These are phyloP conservation scores for Pteromalus puparum DNA, from an alignment of 1,140 invertebrate genomes.

Conservation along the genomic window DNA sequence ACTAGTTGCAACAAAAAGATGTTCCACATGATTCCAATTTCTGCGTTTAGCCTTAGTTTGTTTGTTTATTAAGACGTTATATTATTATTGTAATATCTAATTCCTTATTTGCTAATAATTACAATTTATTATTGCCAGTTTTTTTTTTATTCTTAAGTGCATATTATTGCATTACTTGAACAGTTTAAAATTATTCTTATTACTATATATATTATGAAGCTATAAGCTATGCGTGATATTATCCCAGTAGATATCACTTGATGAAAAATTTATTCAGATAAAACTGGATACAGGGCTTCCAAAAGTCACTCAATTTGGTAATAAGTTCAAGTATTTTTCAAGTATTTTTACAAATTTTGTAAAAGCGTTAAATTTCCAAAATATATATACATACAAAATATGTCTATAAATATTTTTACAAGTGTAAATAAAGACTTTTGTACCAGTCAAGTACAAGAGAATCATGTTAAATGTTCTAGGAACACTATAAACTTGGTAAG, in stretches of 20 bases:
- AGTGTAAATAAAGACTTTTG: slow-evolving; percentile 36
- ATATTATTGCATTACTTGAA: slow-evolving; percentile 4
- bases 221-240: slow-evolving; percentile 16
- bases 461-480: slow-evolving; percentile 24
- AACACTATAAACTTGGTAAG: slow-evolving; percentile 23
- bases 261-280: not conserved
- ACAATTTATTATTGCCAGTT: slow-evolving; percentile 16
- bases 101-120: not conserved
- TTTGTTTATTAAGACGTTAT: slow-evolving; percentile 31
- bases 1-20: slow-evolving; percentile 13
- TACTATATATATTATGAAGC: slow-evolving; percentile 4
- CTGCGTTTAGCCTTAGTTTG: slow-evolving; percentile 12
- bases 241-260: slow-evolving; percentile 24
- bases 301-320: slow-evolving; percentile 38
- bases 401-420: slow-evolving; percentile 43
- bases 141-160: slow-evolving; percentile 17
- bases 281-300: slow-evolving; percentile 48
- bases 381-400: slow-evolving; percentile 45
- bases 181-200: slow-evolving; percentile 12
- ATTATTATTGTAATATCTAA: slow-evolving; percentile 3
- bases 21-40: slow-evolving; percentile 39
- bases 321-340: slow-evolving; percentile 49
- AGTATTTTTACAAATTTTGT: slow-evolving; percentile 50
- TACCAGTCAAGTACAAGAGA: slow-evolving; percentile 38
- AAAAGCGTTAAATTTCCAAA: slow-evolving; percentile 41